Percentiles rank a stretch among this genome's conserved stretches.
Conservation (phyloP, 1,140 invertebrate species). For the Drosophila navojoa region DNA sequence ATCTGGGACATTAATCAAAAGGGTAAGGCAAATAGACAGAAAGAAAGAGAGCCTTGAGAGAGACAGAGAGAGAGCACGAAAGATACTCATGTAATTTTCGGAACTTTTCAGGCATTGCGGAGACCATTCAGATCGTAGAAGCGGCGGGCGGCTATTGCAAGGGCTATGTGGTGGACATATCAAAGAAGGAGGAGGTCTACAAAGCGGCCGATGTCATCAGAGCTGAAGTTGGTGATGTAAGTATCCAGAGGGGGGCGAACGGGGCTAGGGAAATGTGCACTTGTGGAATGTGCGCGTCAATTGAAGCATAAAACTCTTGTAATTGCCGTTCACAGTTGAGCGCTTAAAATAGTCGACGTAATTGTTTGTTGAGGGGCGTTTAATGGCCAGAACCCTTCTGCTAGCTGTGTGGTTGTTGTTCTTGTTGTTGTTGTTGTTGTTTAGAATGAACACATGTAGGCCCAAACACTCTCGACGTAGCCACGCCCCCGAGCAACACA, state of each 20-base stretch:
- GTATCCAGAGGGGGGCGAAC: constrained; percentile 49
- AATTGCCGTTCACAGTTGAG: constrained; percentile 77
- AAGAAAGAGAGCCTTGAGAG: background rate
- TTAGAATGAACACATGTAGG: constrained; percentile 60
- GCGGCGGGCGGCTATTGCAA: constrained; percentile 88
- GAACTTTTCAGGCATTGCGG: constrained; percentile 87
- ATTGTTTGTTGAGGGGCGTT: constrained; percentile 80
- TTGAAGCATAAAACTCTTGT: constrained; percentile 74
- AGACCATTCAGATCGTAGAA: constrained; percentile 90
- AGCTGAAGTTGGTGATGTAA: constrained; percentile 93
- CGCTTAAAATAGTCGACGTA: constrained; percentile 64
- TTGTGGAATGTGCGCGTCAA: constrained; percentile 43
- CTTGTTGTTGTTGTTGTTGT: background rate
- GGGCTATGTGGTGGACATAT: constrained; percentile 92
- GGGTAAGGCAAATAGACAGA: constrained; percentile 85
- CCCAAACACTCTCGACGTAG: constrained; percentile 51
- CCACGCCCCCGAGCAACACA: constrained; percentile 70
- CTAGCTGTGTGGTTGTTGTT: too few relatives aligned
- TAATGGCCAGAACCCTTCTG: constrained; percentile 53
- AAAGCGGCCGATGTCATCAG: constrained; percentile 91
- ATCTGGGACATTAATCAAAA: constrained; percentile 96
- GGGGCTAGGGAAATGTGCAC: background rate
- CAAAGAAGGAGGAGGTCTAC: constrained; percentile 92
- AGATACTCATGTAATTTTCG: constrained; percentile 25
- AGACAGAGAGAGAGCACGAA: background rate